These are phyloP conservation scores for Sphaerophoria rueppellii DNA, from an alignment of 2,888 invertebrate species.

Conservation along the genomic window DNA sequence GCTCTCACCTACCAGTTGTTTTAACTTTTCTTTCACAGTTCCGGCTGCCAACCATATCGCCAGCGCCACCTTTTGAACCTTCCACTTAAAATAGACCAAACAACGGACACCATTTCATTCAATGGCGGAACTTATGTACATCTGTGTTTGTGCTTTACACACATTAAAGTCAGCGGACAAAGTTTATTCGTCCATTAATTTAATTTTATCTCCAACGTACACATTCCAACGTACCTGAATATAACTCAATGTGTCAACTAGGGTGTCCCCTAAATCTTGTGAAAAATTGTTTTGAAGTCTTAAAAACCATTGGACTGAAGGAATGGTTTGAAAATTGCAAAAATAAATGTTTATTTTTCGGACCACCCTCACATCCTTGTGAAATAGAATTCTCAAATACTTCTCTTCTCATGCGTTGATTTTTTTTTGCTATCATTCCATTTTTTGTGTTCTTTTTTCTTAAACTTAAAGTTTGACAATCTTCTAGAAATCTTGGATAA, in stretches of 20 bases:
- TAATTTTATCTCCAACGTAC: constrained; percentile 56
- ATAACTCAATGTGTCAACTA: too few species aligned
- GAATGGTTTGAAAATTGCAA: too few species aligned
- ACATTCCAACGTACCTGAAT: background rate
- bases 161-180: constrained; percentile 33
- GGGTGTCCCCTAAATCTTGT: too few species aligned
- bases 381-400: constrained; percentile 20
- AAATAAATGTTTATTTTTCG: too few species aligned
- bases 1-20: too few species aligned
- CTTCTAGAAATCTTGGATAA: constrained; percentile 49
- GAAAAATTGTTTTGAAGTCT: too few species aligned
- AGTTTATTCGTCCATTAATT: constrained; percentile 64
- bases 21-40: background rate
- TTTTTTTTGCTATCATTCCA: background rate
- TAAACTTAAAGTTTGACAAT: constrained; percentile 24
- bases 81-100: too few species aligned
- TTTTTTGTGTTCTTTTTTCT: too few species aligned
- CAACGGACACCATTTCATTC: background rate
- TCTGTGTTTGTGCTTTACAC: constrained; percentile 17
- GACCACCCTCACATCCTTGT: background rate
- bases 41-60: background rate
- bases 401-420: constrained; percentile 40
- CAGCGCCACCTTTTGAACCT: too few species aligned
- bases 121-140: constrained; percentile 13
- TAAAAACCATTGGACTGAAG: too few species aligned